These are phyloP conservation scores for Helicolenus hilgendorfi DNA, from an alignment of 2,797 vertebrate genomes.

Conservation along the genomic window DNA sequence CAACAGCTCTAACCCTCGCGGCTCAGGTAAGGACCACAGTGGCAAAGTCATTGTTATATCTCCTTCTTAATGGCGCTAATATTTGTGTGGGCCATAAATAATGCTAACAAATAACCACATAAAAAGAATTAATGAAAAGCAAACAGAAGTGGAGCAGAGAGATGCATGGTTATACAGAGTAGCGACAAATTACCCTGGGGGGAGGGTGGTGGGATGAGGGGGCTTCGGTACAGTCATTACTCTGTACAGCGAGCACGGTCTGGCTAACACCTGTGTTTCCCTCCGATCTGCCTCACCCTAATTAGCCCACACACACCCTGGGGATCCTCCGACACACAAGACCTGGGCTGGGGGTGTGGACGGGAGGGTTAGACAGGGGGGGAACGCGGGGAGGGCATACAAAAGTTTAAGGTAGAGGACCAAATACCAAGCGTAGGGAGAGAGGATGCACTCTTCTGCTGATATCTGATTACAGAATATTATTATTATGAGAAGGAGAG, in stretches of 20 bases:
- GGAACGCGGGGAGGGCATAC: constrained; percentile 54
- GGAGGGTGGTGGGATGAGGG: constrained; percentile 78
- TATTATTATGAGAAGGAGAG: constrained; percentile 28
- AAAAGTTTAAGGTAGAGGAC: constrained; percentile 56
- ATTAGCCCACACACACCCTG: constrained; percentile 97
- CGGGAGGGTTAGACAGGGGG: constrained; percentile 29
- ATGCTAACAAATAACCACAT: constrained; percentile 91
- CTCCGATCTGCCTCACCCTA: constrained; percentile 96
- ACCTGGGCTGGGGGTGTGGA: constrained; percentile 63
- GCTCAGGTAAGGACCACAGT: constrained; percentile 83
- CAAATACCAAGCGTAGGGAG: constrained; percentile 12
- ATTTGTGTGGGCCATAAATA: constrained; percentile 98
- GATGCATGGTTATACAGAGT: constrained; percentile 96
- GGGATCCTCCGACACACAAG: constrained; percentile 89
- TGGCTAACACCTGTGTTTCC: constrained; percentile 98
- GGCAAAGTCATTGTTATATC: constrained; percentile 89
- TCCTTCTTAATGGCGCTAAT: constrained; percentile 94
- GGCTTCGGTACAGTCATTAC: constrained; percentile 95
- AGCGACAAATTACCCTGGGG: constrained; percentile 95
- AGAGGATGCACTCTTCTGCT: constrained; percentile 22
- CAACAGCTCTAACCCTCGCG: constrained; percentile 69
- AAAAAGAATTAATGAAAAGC: constrained; percentile 91
- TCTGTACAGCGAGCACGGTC: constrained; percentile 94
- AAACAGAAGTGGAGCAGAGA: constrained; percentile 96
- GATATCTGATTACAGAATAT: constrained; percentile 47